Conservation (phyloP, 1,140 invertebrate species). For the Drosophila parabipectinata region DNA sequence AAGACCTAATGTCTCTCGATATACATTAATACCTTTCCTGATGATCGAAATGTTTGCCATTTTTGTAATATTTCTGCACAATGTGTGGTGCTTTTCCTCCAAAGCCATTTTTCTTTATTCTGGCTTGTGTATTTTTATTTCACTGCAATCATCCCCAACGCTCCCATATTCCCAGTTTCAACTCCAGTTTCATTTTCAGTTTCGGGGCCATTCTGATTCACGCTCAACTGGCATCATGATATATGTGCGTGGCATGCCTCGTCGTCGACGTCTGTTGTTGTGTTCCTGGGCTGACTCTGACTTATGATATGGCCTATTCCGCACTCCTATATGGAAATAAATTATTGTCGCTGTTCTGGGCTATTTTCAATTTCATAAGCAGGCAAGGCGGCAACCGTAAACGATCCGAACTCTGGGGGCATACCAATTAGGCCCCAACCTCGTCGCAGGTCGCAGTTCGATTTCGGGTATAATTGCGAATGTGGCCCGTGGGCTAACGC, state of each 20-base stretch:
- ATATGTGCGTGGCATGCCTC: slow-evolving; percentile 69
- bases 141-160: slow-evolving; percentile 34
- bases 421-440: slow-evolving; percentile 31
- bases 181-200: background rate
- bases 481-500: slow-evolving; percentile 17
- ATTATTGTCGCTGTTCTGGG: slow-evolving; percentile 47
- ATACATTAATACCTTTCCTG: no score
- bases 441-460: slow-evolving; percentile 4
- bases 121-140: slow-evolving; percentile 66
- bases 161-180: background rate
- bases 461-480: slow-evolving; percentile 56
- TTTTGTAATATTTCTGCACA: background rate
- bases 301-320: slow-evolving; percentile 51
- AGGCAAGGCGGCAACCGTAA: slow-evolving; percentile 25
- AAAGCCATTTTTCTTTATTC: background rate
- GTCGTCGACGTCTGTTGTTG: slow-evolving; percentile 59
- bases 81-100: slow-evolving; percentile 1
- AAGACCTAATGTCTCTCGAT: no score
- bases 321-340: slow-evolving; percentile 23
- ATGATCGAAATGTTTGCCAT: background rate
- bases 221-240: slow-evolving; percentile 71
- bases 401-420: slow-evolving; percentile 36
- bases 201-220: slow-evolving; percentile 48
- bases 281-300: slow-evolving; percentile 65
- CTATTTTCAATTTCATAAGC: slow-evolving; percentile 57